phyloP scores from a whole-genome alignment of 2,888 invertebrate species.

The Metacarcinus magister region DNA sequence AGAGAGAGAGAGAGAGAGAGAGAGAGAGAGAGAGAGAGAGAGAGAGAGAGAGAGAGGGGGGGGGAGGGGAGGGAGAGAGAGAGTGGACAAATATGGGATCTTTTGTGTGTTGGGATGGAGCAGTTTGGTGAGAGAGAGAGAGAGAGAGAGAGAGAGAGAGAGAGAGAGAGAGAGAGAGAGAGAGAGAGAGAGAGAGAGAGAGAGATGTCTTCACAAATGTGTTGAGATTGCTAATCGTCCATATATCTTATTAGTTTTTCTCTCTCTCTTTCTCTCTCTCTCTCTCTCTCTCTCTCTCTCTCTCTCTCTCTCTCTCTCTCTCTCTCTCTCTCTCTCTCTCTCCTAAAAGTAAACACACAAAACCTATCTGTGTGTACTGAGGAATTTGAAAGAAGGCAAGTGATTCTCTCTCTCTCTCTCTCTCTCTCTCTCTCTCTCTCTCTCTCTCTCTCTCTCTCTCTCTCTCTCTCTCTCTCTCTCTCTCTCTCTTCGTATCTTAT shows the following conservation, averaged over 20 bases:
- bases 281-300: conserved; percentile 2
- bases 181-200: too few relatives aligned
- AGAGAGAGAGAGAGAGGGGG: too few relatives aligned
- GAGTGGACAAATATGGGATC: conserved; percentile 26
- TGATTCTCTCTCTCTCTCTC: not conserved
- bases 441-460: not conserved
- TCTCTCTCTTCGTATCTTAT: not conserved
- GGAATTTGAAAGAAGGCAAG: not conserved
- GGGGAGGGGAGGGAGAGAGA: not conserved
- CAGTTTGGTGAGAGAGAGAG: conserved; percentile 1
- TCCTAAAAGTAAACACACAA: not conserved
- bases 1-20: too few relatives aligned
- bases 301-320: conserved; percentile 2
- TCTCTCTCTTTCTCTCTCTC: not conserved
- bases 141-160: conserved; percentile 12
- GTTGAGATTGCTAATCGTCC: not conserved
- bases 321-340: conserved; percentile 2
- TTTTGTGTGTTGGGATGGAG: conserved; percentile 26
- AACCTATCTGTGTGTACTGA: not conserved
- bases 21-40: too few relatives aligned
- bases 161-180: too few relatives aligned
- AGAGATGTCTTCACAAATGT: not conserved
- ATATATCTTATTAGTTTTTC: not conserved
- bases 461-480: not conserved
- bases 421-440: too few relatives aligned